Evolutionary conservation across 2,888 invertebrate species (phyloP), one percentile per base, ranked within the genome.

Genomic region (Acrocyrtus sp.): DNA sequence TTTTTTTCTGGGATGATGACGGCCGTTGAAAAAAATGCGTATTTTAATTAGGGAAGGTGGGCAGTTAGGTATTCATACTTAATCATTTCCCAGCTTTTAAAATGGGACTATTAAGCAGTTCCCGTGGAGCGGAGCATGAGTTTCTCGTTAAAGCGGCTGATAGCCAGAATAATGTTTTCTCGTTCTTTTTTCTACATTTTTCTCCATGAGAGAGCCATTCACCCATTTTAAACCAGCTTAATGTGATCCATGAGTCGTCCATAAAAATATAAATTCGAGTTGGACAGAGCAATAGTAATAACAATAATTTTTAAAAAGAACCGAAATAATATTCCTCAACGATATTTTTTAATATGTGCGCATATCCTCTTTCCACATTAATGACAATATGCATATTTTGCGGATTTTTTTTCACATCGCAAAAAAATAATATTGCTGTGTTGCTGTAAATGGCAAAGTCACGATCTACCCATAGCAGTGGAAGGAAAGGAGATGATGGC

Each of bases 391-490:
- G 34, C 34, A 34, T 34, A 12, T n/a, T n/a, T n/a, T 34, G 34
- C 34, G 34, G 34, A 34, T 45, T 45, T 47, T 54, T 54, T n/a
- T n/a, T n/a, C n/a, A n/a, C n/a, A 45, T 65, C 47, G 47, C 43
- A 56, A 65, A 65, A 29, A 54, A 34, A n/a, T n/a, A n/a, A 21
- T 21, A 29, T 29, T 43, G 45, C 43, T 29, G 53, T 27, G n/a
- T n/a, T 34, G 12, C 34, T 8, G 57, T 50, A 58, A 67, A 67
- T 67, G 19, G 58, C 43, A 27, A 12, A 67, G 67, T 67, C 67
- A 67, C 67, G 67, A 67, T 67, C 67, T 39, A 39, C 56, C 58
- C 57, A 56, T 67, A 58, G 51, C 47, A 67, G 56, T 34, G 12
- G 34, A 34, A 34, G n/a, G n/a, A 34, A 34, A 34, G 34, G 34